These are phyloP conservation scores for Vulpes lagopus DNA, from an alignment of 2,113 vertebrate species.

Conservation along the genomic window DNA sequence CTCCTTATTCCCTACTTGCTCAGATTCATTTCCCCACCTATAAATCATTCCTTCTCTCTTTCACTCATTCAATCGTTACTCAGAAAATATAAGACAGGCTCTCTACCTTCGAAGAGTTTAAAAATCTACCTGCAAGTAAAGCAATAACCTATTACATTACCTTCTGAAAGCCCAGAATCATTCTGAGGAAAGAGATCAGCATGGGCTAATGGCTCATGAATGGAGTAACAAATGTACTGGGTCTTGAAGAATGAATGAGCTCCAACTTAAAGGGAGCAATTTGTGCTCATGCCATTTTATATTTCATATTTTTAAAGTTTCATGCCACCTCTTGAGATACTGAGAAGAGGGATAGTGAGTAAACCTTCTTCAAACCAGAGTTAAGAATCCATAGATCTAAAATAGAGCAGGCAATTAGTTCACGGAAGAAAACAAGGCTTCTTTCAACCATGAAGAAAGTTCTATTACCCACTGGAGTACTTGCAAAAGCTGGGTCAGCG, in stretches of 20 bases:
- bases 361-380: neutral
- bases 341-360: neutral
- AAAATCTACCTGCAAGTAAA: conserved; percentile 9
- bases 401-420: neutral
- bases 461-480: neutral
- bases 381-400: neutral
- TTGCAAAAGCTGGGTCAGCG: neutral
- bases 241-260: conserved; percentile 4
- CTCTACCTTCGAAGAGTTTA: neutral
- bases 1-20: neutral
- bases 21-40: neutral
- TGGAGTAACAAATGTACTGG: neutral
- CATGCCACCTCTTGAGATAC: neutral
- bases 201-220: neutral
- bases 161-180: neutral
- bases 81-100: conserved; percentile 26
- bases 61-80: neutral
- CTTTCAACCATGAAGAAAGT: neutral
- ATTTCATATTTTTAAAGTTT: neutral
- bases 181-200: neutral
- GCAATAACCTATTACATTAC: neutral
- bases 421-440: neutral
- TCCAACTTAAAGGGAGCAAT: conserved; percentile 2
- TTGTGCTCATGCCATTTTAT: neutral
- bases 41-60: conserved; percentile 9